Conservation (phyloP, 2,888 invertebrate genomes). For the Lochmaea capreae region DNA sequence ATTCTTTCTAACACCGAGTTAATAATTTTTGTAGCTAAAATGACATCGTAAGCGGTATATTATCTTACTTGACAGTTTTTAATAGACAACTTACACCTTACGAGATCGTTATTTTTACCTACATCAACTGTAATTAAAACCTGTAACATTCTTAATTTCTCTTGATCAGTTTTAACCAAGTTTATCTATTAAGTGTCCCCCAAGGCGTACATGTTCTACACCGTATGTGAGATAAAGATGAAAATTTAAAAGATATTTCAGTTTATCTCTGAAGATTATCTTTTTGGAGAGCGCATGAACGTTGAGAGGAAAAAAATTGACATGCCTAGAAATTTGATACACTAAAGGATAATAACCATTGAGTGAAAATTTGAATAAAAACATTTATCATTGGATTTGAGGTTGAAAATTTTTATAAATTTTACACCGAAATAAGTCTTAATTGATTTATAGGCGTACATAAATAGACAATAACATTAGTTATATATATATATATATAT, state of each 20-base stretch:
- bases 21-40: conserved; percentile 22
- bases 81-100: conserved; percentile 26
- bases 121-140: conserved; percentile 39
- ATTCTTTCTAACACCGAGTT: conserved; percentile 9
- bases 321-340: conserved; percentile 43
- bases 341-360: conserved; percentile 29
- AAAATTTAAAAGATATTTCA: conserved; percentile 37
- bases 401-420: too few species aligned
- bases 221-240: conserved; percentile 22
- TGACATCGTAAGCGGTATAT: conserved; percentile 28
- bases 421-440: too few species aligned
- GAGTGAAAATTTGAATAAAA: not conserved
- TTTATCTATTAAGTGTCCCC: conserved; percentile 41
- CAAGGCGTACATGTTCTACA: conserved; percentile 30
- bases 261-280: conserved; percentile 41
- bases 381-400: not conserved
- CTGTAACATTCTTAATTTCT: conserved; percentile 38
- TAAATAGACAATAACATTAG: too few species aligned
- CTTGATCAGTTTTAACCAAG: conserved; percentile 39
- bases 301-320: conserved; percentile 25
- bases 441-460: too few species aligned
- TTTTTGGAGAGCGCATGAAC: conserved; percentile 34
- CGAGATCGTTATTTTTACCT: conserved; percentile 32
- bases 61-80: conserved; percentile 30
- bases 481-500: too few species aligned